Evolutionary conservation across 2,888 invertebrate species (phyloP), one percentile per base, ranked within the genome.

Genomic region (Hoplodrina ambigua): DNA sequence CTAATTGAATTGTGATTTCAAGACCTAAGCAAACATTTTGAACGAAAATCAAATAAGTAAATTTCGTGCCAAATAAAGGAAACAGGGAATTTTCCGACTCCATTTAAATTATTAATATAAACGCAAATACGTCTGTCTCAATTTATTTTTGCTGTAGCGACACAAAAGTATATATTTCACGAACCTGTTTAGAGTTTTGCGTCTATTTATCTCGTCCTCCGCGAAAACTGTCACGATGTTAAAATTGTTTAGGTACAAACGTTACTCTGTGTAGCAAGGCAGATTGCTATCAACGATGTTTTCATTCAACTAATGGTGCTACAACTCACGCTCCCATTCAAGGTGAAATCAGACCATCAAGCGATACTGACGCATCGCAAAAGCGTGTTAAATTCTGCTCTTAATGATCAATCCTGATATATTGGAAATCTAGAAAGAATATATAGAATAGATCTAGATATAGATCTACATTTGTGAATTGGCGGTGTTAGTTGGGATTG

Each of bases 371-470:
- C 54, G 30, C 60, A 71, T 67, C 52, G 61, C 53, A 61, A 69
- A 80, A 52, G 65, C 65, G 70, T 70, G 41, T 46, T 63, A 19
- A 66, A 71, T 80, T 76, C 49, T 52, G 33, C 25, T 55, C 30
- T 49, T 70, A 64, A 76, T 66, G 59, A 66, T 64, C 53, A 60
- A 49, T 20, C 19, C 49, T n/a, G 54, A 57, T 46, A 25, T 71
- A 74, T 74, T 74, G 75, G 63, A 76, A 68, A 74, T 74, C 59
- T 74, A 73, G 50, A 66, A 73, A n/a, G n/a, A n/a, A n/a, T n/a
- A n/a, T n/a, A n/a, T n/a, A n/a, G n/a, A n/a, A n/a, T n/a, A n/a
- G n/a, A 74, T 74, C 59, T 74, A 73, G 50, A 66, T 66, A 2
- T 25, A 25, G 25, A 25, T 25, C 25, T 1, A 25, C 25, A 25